Evolutionary conservation across 2,113 vertebrate species (phyloP).

Genomic region (Phasianus colchicus): DNA sequence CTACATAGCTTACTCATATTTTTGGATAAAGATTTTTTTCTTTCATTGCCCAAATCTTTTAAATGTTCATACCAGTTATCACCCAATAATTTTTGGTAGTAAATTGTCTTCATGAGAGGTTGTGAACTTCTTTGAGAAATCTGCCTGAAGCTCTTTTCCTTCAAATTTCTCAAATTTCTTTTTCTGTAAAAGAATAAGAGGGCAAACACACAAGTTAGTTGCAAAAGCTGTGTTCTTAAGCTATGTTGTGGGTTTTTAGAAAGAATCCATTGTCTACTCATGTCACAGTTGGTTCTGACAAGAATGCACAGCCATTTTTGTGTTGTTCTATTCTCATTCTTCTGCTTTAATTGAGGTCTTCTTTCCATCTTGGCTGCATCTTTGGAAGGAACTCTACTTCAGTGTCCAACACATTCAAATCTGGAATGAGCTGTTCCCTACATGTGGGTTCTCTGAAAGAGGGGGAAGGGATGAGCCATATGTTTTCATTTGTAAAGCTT

Average conservation of each 20-base stretch:
- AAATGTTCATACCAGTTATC: constrained; percentile 20
- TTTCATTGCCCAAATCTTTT: constrained; percentile 13
- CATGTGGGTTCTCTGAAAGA: neutral
- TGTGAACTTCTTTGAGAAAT: constrained; percentile 62
- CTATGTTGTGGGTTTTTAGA: neutral
- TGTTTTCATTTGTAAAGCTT: constrained; percentile 32
- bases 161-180: neutral
- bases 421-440: neutral
- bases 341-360: neutral
- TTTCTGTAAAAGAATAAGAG: constrained; percentile 21
- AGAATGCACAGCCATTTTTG: neutral
- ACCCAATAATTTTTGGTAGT: constrained; percentile 49
- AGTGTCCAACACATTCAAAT: neutral
- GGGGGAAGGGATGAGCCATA: neutral
- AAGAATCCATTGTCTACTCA: constrained; percentile 21
- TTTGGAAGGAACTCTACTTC: neutral
- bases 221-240: constrained; percentile 38
- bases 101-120: constrained; percentile 12
- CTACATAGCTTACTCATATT: constrained; percentile 69
- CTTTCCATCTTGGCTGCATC: neutral
- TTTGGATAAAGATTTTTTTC: constrained; percentile 52
- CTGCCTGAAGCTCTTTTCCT: neutral
- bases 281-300: neutral
- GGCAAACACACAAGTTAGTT: neutral
- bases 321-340: neutral